Conservation (phyloP, 2,888 invertebrate genomes). For the Masnerella sp. region DNA sequence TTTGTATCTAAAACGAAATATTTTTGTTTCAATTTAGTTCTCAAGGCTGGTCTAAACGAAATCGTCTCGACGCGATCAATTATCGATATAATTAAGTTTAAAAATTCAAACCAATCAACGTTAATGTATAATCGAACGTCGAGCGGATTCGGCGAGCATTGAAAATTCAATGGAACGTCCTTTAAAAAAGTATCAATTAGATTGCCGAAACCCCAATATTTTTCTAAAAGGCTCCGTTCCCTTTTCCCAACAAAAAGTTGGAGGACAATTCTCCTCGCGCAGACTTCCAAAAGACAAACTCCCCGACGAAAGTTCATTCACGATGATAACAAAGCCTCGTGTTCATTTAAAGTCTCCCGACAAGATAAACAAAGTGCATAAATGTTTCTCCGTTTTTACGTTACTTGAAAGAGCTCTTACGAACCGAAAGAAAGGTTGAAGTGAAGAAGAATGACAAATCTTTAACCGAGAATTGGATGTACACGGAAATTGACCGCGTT, state of each 20-base stretch:
- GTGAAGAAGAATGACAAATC: conserved; percentile 4
- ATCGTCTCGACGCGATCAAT: background rate
- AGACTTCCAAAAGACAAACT: conserved; percentile 49
- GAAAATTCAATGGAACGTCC: conserved; percentile 21
- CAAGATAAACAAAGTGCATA: conserved; percentile 44
- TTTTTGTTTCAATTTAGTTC: no score
- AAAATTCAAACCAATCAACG: conserved; percentile 23
- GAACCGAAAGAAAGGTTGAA: conserved; percentile 19
- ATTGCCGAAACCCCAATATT: conserved; percentile 46
- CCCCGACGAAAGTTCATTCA: conserved; percentile 54
- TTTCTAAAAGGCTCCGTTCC: conserved; percentile 33
- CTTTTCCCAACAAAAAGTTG: conserved; percentile 43
- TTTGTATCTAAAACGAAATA: no score
- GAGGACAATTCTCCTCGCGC: conserved; percentile 32
- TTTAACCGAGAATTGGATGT: no score
- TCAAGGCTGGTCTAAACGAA: no score
- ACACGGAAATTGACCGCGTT: no score
- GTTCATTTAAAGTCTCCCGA: conserved; percentile 53
- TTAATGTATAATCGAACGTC: conserved; percentile 18
- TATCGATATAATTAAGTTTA: conserved; percentile 3
- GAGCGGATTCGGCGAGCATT: conserved; percentile 16
- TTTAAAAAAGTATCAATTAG: conserved; percentile 44
- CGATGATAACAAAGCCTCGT: conserved; percentile 52
- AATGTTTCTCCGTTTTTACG: conserved; percentile 47
- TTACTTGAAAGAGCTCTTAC: conserved; percentile 19